Percentiles rank a stretch among this genome's conserved stretches.
These are phyloP conservation scores for Platysteira castanea DNA, from an alignment of 2,113 vertebrate genomes.

Conservation along the genomic window DNA sequence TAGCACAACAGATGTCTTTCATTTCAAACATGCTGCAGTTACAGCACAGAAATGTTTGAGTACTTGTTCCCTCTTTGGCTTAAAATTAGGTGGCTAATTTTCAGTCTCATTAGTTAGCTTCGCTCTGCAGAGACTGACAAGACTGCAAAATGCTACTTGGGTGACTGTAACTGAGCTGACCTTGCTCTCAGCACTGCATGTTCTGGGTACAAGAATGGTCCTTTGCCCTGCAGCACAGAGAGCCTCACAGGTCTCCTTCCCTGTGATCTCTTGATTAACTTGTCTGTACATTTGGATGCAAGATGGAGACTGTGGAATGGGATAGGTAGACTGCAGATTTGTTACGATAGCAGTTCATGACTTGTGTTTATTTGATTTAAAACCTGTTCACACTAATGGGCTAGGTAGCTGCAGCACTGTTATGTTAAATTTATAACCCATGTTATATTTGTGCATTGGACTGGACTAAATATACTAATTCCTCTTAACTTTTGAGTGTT, in stretches of 20 bases:
- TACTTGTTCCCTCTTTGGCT: background rate
- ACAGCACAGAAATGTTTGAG: background rate
- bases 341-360: background rate
- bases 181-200: background rate
- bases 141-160: background rate
- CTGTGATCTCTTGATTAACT: background rate
- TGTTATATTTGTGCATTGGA: background rate
- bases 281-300: background rate
- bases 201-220: background rate
- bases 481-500: background rate
- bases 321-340: background rate
- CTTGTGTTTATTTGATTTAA: background rate
- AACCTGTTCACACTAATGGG: background rate
- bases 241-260: background rate
- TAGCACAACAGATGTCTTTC: rapidly evolving
- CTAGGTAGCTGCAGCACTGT: background rate
- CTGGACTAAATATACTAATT: background rate
- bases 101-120: background rate
- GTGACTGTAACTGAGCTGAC: background rate
- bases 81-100: background rate
- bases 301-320: background rate
- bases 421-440: background rate
- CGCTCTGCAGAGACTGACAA: background rate
- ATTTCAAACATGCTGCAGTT: background rate
- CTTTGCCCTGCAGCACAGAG: background rate